phyloP scores from a whole-genome alignment of 2,888 invertebrate genomes.

The Sepiola atlantica region DNA sequence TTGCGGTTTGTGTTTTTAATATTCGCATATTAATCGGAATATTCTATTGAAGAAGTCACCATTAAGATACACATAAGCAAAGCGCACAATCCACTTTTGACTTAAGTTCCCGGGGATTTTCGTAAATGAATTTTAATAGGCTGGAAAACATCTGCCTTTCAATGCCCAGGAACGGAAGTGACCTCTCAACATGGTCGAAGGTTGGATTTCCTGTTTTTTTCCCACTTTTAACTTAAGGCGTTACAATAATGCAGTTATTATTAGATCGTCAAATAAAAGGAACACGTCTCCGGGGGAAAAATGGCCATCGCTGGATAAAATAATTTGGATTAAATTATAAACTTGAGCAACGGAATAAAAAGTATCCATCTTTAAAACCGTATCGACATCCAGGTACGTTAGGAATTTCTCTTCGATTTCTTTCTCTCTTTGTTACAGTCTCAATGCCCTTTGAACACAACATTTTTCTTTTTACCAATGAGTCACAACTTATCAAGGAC shows the following conservation, averaged over 20 bases:
- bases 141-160: neutral
- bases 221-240: neutral
- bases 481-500: too few relatives aligned
- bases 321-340: neutral
- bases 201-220: neutral
- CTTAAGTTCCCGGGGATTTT: neutral
- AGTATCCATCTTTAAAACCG: neutral
- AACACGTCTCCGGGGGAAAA: neutral
- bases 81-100: too few relatives aligned
- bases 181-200: neutral
- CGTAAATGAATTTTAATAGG: neutral
- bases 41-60: too few relatives aligned
- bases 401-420: neutral
- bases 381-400: neutral
- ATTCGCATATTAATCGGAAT: too few relatives aligned
- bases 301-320: neutral
- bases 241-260: neutral
- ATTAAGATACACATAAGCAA: too few relatives aligned
- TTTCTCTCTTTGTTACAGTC: neutral
- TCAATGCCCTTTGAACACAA: too few relatives aligned
- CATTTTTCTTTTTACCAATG: too few relatives aligned
- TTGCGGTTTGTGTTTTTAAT: too few relatives aligned
- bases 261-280: neutral
- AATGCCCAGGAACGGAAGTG: neutral
- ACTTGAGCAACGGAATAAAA: neutral